Evolutionary conservation across 2,113 vertebrate species (phyloP).

Genomic region (Phocoena phocoena): DNA sequence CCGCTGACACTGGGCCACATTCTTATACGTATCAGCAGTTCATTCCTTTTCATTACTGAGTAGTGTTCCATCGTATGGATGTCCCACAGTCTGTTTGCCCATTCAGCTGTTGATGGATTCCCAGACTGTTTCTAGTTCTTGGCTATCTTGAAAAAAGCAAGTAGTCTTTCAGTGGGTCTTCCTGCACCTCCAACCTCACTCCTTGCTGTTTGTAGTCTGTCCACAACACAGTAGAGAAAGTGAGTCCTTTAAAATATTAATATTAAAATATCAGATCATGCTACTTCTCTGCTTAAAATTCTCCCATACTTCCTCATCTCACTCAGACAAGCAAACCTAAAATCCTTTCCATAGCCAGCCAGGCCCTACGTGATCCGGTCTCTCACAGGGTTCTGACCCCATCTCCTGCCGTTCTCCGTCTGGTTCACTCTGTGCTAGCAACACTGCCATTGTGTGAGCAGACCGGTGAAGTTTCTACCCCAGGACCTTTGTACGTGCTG

Average conservation of each 20-base stretch:
- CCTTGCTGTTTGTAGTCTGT: background rate
- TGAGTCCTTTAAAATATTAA: background rate
- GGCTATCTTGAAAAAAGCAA: background rate
- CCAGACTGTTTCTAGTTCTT: accelerated
- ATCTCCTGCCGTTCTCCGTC: background rate
- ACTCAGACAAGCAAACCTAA: background rate
- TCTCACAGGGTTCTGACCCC: background rate
- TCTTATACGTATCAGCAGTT: accelerated
- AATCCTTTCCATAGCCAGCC: background rate
- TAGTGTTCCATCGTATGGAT: background rate
- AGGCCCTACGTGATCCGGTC: accelerated
- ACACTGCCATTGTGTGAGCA: background rate
- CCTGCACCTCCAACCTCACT: background rate
- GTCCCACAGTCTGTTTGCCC: too few species aligned
- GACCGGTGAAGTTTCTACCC: background rate
- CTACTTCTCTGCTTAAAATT: background rate
- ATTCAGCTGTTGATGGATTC: too few species aligned
- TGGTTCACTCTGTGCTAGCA: too few species aligned
- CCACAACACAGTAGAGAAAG: background rate
- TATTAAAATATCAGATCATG: background rate
- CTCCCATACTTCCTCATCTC: background rate
- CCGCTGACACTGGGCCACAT: accelerated
- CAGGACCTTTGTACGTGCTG: background rate
- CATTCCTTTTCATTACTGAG: background rate
- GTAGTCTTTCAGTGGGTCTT: background rate